phyloP scores from a whole-genome alignment of 2,113 vertebrate species.

The Tetrao urogallus region DNA sequence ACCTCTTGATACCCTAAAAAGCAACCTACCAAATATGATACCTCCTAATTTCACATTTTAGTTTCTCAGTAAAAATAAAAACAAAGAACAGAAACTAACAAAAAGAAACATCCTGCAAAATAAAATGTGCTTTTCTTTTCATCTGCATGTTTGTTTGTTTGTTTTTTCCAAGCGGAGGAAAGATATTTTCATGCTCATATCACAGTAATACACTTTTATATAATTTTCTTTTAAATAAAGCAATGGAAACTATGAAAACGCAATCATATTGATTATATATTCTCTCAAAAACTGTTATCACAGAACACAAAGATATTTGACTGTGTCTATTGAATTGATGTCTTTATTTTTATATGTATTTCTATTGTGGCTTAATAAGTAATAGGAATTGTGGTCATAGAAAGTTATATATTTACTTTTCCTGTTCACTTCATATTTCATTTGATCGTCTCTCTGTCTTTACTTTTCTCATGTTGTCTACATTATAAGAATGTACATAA shows the following conservation, averaged over 20 bases:
- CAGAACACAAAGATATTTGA: background rate
- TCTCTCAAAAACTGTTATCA: background rate
- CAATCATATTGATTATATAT: background rate
- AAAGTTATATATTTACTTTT: slow-evolving; percentile 7
- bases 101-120: background rate
- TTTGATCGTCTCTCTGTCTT: background rate
- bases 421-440: slow-evolving; percentile 1
- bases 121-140: background rate
- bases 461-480: background rate
- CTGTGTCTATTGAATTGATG: background rate
- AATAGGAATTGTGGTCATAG: background rate
- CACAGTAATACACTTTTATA: background rate
- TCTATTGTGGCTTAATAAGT: slow-evolving; percentile 12
- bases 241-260: background rate
- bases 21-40: background rate
- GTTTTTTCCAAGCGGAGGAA: background rate
- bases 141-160: background rate
- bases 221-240: background rate
- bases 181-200: background rate
- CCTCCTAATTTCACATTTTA: background rate
- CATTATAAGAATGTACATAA: background rate
- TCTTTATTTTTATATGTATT: background rate
- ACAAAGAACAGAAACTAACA: background rate
- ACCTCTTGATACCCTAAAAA: background rate
- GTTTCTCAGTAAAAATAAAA: background rate